Evolutionary conservation across 2,797 vertebrate genomes (phyloP).

Genomic region (Alectoris magna): DNA sequence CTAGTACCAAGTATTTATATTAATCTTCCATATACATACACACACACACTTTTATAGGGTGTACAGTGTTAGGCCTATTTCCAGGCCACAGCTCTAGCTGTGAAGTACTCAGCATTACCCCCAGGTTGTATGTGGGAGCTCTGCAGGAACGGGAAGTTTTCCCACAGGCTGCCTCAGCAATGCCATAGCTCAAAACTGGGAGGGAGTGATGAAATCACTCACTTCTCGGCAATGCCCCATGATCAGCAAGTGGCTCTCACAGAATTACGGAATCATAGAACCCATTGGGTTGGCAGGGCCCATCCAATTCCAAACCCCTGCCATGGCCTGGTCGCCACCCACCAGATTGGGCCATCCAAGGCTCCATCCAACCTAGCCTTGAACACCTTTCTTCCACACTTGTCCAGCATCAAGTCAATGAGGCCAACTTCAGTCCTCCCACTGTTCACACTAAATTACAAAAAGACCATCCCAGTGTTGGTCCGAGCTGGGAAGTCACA

Average conservation of each 20-base stretch:
- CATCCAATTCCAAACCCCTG: too few relatives aligned
- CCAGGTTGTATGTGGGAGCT: not conserved
- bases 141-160: accelerated
- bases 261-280: too few relatives aligned
- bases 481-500: not conserved
- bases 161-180: not conserved
- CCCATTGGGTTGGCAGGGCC: too few relatives aligned
- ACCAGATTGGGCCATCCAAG: too few relatives aligned
- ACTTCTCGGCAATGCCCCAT: not conserved
- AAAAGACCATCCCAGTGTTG: not conserved
- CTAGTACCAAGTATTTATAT: not conserved
- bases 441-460: accelerated
- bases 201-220: not conserved
- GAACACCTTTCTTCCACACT: not conserved
- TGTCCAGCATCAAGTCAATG: accelerated
- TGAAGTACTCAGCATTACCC: not conserved
- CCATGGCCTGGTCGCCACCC: too few relatives aligned
- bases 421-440: not conserved
- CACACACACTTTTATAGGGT: not conserved
- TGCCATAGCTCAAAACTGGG: not conserved
- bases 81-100: not conserved
- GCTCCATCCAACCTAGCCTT: too few relatives aligned
- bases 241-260: not conserved
- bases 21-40: not conserved
- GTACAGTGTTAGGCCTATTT: not conserved